phyloP scores from a whole-genome alignment of 1,140 invertebrate species.

The Pentalonia nigronervosa region DNA sequence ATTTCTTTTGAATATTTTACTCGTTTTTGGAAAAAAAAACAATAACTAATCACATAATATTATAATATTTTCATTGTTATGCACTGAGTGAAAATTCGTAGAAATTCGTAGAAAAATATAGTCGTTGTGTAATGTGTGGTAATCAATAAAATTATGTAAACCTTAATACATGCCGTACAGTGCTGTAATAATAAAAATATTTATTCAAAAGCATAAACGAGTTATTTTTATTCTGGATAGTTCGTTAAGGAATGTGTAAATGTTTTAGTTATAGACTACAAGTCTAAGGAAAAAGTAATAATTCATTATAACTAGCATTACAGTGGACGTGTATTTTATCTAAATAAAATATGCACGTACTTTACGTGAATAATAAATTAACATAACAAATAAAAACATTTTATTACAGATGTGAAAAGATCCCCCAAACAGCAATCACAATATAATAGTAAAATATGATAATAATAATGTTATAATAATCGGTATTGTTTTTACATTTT shows the following conservation, averaged over 20 bases:
- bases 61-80: background rate
- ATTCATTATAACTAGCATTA: background rate
- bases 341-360: background rate
- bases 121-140: background rate
- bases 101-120: background rate
- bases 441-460: background rate
- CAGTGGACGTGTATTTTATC: conserved; percentile 14
- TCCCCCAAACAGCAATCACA: background rate
- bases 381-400: conserved; percentile 17
- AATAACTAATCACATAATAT: background rate
- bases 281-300: background rate
- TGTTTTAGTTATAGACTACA: background rate
- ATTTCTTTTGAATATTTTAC: background rate
- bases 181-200: background rate
- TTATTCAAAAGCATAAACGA: background rate
- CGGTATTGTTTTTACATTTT: conserved; percentile 5
- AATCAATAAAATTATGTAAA: background rate
- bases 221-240: background rate
- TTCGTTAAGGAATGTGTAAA: background rate
- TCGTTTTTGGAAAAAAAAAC: background rate
- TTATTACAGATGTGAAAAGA: background rate
- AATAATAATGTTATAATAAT: background rate
- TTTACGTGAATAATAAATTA: conserved; percentile 22
- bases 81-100: background rate
- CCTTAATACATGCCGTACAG: background rate